A percentile compares a stretch with the other conserved stretches of the same genome.
These are phyloP conservation scores for Pachyseris speciosa DNA, from an alignment of 64 coral and sea anemone genomes.

Conservation along the genomic window DNA sequence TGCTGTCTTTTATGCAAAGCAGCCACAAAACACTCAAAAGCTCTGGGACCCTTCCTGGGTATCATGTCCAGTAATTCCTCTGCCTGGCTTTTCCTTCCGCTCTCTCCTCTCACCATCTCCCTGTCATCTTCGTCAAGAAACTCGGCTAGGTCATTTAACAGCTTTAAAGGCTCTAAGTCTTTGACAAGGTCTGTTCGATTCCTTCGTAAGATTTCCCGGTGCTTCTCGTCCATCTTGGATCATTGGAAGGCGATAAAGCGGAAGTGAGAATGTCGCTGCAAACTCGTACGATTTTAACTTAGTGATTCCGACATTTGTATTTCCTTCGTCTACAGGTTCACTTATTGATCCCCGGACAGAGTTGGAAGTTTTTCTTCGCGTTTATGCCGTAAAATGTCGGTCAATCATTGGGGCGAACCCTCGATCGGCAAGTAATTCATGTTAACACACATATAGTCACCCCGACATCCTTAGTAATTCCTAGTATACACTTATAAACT, in stretches of 20 bases:
- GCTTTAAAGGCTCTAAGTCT: conserved; percentile 58
- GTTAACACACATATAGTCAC: too few relatives aligned
- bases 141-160: conserved; percentile 59
- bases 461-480: too few relatives aligned
- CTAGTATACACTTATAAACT: too few relatives aligned
- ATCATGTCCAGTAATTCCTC: conserved; percentile 69
- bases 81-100: not conserved
- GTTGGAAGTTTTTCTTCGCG: not conserved
- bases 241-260: not conserved
- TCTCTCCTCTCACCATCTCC: conserved; percentile 61
- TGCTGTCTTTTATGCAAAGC: conserved; percentile 36
- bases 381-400: too few relatives aligned
- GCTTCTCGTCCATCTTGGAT: conserved; percentile 65
- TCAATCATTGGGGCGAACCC: too few relatives aligned
- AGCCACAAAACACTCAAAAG: conserved; percentile 77
- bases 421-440: too few relatives aligned
- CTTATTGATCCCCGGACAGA: not conserved
- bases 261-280: not conserved
- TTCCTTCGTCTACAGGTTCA: not conserved
- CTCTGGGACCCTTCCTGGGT: conserved; percentile 40
- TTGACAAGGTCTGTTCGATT: conserved; percentile 30
- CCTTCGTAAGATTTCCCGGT: conserved; percentile 68
- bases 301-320: not conserved
- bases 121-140: conserved; percentile 70
- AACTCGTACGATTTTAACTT: not conserved